Evolutionary conservation across 2,113 vertebrate species (phyloP), one percentile per base, ranked within the genome.

Genomic region (Todiramphus saurophagus): DNA sequence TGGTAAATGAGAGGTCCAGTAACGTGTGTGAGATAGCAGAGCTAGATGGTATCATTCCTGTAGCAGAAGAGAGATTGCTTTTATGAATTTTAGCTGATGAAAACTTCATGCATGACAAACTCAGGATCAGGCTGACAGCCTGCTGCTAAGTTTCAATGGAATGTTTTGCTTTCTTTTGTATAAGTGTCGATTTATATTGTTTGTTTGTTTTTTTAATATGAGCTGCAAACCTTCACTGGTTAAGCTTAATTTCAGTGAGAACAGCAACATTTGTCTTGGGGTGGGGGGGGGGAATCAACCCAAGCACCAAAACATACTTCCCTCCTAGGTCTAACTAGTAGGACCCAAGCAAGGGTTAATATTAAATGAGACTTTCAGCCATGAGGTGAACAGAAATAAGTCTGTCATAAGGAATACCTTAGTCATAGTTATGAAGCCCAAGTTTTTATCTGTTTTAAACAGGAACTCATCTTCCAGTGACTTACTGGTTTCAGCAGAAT

Each of bases 391-490:
- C 16, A 72, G 33, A 46, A 68, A 51, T 43, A 46, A 13, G 37
- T 8, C 19, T 59, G 50, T 16, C 37, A 30, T n/a, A 43, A 43
- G n/a, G 48, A 89, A 11, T 41, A 62, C 13, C 14, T 68, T 28
- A 23, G 7, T 3, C 41, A 24, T 30, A 41, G 41, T 48, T 28
- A 18, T 44, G 44, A 74, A 89, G 69, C 31, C 30, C 24, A 56
- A 60, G 20, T 5, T 10, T 0, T 0, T 27, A 41, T 18, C 21
- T 81, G 18, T 44, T 84, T n/a, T 4, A 31, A 50, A 11, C 6
- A 46, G 11, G 18, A 86, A 58, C 27, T 83, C 41, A 13, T 43
- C 17, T 43, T 41, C 55, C 41, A 80, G 33, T 24, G 27, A 35
- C 59, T 93, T 39, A 31, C 0, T 53, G 18, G 41, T 44, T 69